phyloP scores from a whole-genome alignment of 2,113 vertebrate species.

The Toxostoma redivivum region DNA sequence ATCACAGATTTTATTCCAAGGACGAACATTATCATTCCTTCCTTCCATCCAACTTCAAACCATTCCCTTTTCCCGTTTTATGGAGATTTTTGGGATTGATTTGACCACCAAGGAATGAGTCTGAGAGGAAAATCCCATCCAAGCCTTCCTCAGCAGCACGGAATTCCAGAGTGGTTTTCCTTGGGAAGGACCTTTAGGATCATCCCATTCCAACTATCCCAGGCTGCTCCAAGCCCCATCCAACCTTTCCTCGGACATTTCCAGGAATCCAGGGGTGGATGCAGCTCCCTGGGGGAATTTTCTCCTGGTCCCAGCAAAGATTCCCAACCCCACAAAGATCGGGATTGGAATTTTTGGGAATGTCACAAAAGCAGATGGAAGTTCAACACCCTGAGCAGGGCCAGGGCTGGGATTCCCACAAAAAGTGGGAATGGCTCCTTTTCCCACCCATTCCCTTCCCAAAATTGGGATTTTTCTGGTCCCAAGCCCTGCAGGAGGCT shows the following conservation, averaged over 20 bases:
- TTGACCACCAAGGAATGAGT: not conserved
- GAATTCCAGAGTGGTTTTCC: not conserved
- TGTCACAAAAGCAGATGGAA: not conserved
- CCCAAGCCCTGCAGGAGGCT: not conserved
- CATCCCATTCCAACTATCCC: not conserved
- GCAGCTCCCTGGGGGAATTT: not conserved
- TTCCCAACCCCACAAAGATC: not conserved
- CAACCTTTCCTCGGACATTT: not conserved
- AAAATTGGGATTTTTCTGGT: rapidly evolving
- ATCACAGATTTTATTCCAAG: rapidly evolving
- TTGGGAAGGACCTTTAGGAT: not conserved
- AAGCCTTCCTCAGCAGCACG: rapidly evolving
- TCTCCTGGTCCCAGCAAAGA: not conserved
- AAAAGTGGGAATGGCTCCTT: not conserved
- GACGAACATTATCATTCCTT: too few relatives aligned
- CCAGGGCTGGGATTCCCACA: not conserved
- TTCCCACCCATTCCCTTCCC: not conserved
- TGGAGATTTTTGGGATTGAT: not conserved
- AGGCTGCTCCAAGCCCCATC: not conserved
- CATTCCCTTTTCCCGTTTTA: not conserved
- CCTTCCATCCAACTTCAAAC: not conserved
- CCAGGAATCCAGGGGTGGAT: not conserved
- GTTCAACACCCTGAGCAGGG: not conserved
- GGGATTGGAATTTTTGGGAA: not conserved
- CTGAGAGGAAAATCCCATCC: not conserved